Base-by-base conservation (phyloP, 2,888 invertebrate species). In the Ophioninae sp. region DNA sequence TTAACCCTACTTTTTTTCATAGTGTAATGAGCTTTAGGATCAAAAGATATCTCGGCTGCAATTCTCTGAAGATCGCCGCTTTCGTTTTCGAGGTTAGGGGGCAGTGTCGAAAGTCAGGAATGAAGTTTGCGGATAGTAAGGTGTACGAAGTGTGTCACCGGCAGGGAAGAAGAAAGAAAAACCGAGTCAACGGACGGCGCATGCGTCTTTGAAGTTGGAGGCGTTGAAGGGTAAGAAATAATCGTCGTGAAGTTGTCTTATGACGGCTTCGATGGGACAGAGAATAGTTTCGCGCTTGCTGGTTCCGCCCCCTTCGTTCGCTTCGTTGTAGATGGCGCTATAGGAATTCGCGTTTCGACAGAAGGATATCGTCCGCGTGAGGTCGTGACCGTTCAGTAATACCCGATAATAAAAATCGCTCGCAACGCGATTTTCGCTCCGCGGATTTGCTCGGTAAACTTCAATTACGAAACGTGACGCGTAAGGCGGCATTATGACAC, bases 141-240 rank as follows among this genome's bases (percentile, higher is more conserved):
- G 50, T 0, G 41, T 72, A 21, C 64, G 7, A 41, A 17, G 7
- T 72, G 17, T 50, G 20, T 37, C n/a, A 50, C 20, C 7, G 39
- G 17, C 23, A n/a, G 39, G 10, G 8, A 65, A 44, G n/a, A 50
- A 50, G 7, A 17, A 37, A 44, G 62, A 75, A 39, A 41, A 64
- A 65, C 59, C 44, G 64, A 65, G 61, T 86, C 84, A 79, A 77
- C 81, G 87, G 78, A 75, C 87, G 44, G 88, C 87, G 61, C 97
- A 97, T 0, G 97, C 97, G 89, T 97, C 97, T 92, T 97, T 97
- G 90, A 96, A 97, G 93, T 98, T 98, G 17, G 96, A 97, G n/a
- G 96, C 96, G 91, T 98, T 98, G 88, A 98, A 95, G 75, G 95
- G 94, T 17, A 95, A 93, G 90, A 98, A 97, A 91, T 97, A 98